These are phyloP conservation scores for Xestoiulus laeticollis DNA, from an alignment of 2,888 invertebrate genomes.

Conservation along the genomic window DNA sequence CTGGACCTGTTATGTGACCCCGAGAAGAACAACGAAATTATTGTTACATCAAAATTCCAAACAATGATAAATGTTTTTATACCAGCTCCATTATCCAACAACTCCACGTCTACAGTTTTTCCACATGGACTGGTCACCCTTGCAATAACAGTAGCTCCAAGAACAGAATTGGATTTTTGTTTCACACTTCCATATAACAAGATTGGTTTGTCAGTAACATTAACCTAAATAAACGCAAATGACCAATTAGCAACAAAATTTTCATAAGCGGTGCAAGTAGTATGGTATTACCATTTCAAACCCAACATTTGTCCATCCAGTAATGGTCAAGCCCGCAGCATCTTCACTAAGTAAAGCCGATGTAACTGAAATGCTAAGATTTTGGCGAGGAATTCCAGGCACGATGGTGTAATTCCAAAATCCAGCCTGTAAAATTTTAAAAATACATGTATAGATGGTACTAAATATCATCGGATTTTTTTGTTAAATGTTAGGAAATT, in stretches of 20 bases:
- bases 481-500: too few species aligned
- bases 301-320: constrained; percentile 18
- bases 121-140: neutral
- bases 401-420: neutral
- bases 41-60: too few species aligned
- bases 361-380: neutral
- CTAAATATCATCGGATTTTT: too few species aligned
- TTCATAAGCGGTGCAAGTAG: too few species aligned
- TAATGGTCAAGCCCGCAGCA: neutral
- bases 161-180: neutral
- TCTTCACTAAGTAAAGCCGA: neutral
- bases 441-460: too few species aligned
- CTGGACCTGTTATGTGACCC: too few species aligned
- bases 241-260: too few species aligned
- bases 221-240: neutral
- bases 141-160: neutral
- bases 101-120: neutral
- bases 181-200: neutral
- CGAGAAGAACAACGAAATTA: too few species aligned
- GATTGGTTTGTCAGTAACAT: neutral
- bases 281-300: neutral
- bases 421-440: neutral
- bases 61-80: too few species aligned
- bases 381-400: neutral
- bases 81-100: neutral